Evolutionary conservation across 2,888 invertebrate genomes (phyloP), one percentile per base, ranked within the genome.

Genomic region (Drosophila neutralis): DNA sequence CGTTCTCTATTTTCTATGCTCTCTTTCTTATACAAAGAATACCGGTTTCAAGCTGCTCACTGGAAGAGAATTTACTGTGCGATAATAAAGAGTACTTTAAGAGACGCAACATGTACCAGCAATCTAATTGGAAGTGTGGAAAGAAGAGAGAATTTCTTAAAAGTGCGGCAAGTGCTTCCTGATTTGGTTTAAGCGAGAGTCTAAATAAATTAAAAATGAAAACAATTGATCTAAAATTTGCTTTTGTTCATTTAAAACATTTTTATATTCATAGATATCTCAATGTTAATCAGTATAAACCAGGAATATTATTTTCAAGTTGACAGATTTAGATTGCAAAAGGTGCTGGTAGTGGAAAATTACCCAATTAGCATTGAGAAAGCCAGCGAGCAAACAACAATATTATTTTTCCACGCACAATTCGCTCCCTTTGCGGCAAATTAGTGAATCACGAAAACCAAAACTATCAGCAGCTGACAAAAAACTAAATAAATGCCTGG

Each of bases 21-120:
- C 53, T 52, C 36, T 29, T 24, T 73, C 45, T 35, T 38, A 21
- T 4, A 13, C 36, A 21, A 10, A 24, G 27, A 31, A 33, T 45
- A 75, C 75, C 59, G 75, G 70, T 75, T 75, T 33, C 31, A 18
- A 27, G 24, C 13, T 15, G 31, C 27, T 24, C 15, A 38, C 21
- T 36, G 8, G 0, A 64, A 62, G 62, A 71, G 58, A 36, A 15
- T 29, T 24, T n/a, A 10, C 11, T 29, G 1, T 11, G n/a, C 6
- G n/a, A n/a, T 6, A 11, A 7, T 42, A 4, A 33, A 38, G 58
- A 38, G 53, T 27, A 10, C 8, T 18, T 21, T n/a, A 54, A 51
- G 54, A 71, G 64, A 15, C 33, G 6, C 21, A 11, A 21, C 0
- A 13, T 15, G 21, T 31, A 49, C 36, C 35, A 18, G 11, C n/a